Evolutionary conservation across 2,888 invertebrate genomes (phyloP).

Genomic region (Resseliella maxima): DNA sequence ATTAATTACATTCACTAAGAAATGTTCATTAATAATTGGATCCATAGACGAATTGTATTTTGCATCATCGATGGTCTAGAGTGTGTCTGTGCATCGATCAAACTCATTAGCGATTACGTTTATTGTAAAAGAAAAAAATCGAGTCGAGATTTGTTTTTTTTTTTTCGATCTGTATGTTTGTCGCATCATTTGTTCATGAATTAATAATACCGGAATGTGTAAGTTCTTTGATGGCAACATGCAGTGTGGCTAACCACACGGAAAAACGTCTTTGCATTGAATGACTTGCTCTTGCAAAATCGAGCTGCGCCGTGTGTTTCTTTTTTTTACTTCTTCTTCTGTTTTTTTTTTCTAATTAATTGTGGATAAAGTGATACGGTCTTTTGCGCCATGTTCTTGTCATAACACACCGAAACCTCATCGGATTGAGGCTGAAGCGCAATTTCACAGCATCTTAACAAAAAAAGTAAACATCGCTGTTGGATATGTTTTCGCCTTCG

Average conservation of each 20-base stretch:
- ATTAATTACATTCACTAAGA: no score
- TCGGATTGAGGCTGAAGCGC: background rate
- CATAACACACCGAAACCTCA: constrained; percentile 1
- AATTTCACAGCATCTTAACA: background rate
- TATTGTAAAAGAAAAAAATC: background rate
- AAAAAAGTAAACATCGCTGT: constrained; percentile 13
- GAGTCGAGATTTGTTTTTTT: background rate
- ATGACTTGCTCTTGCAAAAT: background rate
- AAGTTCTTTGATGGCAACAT: constrained; percentile 22
- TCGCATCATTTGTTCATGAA: background rate
- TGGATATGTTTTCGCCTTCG: background rate
- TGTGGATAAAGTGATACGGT: constrained; percentile 19
- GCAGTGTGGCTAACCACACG: background rate
- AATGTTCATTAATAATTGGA: background rate
- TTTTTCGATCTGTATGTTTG: background rate
- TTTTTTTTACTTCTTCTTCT: background rate
- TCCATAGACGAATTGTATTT: background rate
- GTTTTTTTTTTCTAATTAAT: background rate
- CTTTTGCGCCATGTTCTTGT: background rate
- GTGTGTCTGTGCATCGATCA: background rate
- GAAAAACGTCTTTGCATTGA: background rate
- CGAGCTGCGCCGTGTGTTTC: background rate
- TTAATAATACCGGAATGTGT: background rate
- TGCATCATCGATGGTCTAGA: background rate
- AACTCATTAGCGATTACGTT: background rate